Evolutionary conservation across 2,113 vertebrate species (phyloP).

Genomic region (Hassar affinis): DNA sequence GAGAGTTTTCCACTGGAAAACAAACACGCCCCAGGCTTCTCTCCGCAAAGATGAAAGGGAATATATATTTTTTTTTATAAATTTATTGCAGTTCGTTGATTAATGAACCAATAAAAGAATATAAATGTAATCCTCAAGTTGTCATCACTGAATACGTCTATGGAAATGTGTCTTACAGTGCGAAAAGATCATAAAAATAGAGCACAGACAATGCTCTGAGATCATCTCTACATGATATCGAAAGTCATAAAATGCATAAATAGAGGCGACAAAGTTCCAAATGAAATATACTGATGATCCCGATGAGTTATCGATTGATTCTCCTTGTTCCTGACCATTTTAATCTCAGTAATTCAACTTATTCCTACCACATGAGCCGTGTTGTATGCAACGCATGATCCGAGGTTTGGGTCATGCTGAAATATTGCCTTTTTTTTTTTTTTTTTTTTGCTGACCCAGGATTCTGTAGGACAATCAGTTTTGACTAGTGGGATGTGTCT

Average conservation of each 20-base stretch:
- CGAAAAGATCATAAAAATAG: slow-evolving; percentile 29
- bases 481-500: slow-evolving; percentile 42
- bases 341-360: neutral
- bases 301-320: neutral
- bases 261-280: no score
- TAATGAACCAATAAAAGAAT: slow-evolving; percentile 41
- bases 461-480: slow-evolving; percentile 37
- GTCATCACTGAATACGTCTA: slow-evolving; percentile 17
- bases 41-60: slow-evolving; percentile 39
- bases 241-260: neutral
- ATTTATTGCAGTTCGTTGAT: slow-evolving; percentile 35
- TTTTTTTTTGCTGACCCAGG: slow-evolving; percentile 43
- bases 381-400: neutral
- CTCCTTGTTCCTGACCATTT: neutral
- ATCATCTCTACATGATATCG: no score
- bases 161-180: slow-evolving; percentile 20
- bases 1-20: slow-evolving; percentile 32
- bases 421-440: neutral
- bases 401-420: slow-evolving; percentile 27
- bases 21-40: slow-evolving; percentile 43
- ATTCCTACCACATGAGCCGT: neutral
- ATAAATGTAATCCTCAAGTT: slow-evolving; percentile 27
- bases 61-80: slow-evolving; percentile 40
- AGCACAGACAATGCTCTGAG: neutral
- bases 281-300: neutral